Conservation (phyloP, 2,797 vertebrate genomes). For the Carcharodon carcharias region DNA sequence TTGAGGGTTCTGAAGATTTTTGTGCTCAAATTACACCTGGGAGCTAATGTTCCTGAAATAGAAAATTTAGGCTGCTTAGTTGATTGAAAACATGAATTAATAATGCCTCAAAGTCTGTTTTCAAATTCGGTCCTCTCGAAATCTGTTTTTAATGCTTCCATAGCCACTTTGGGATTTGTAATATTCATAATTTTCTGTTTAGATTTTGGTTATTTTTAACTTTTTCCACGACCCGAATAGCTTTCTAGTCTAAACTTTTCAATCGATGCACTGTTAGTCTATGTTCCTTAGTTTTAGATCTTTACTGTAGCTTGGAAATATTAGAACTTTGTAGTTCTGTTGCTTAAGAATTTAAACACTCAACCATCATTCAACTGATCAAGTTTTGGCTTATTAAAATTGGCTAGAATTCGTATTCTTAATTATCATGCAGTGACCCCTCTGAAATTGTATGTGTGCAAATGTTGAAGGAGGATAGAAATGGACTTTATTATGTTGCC, state of each 20-base stretch:
- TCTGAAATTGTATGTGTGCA: neutral
- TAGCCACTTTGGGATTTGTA: neutral
- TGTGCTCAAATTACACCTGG: neutral
- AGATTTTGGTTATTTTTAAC: neutral
- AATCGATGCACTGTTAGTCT: neutral
- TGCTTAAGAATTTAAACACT: neutral
- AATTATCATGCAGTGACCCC: neutral
- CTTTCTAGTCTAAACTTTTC: neutral
- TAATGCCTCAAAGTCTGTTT: neutral
- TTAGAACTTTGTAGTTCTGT: neutral
- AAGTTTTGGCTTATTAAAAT: neutral
- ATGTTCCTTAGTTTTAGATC: neutral
- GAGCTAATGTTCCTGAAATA: neutral
- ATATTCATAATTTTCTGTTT: neutral
- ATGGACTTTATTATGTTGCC: neutral
- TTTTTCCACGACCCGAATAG: neutral
- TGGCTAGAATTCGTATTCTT: neutral
- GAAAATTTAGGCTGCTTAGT: neutral
- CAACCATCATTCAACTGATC: neutral
- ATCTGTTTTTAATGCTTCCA: conserved; percentile 10
- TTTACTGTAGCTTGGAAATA: neutral
- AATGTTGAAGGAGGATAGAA: neutral
- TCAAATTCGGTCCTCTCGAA: neutral
- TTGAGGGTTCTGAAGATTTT: neutral
- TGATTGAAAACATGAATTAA: neutral